Percentiles rank a stretch among this genome's conserved stretches.
These are phyloP conservation scores for Sipha maydis DNA, from an alignment of 2,888 invertebrate genomes.

Conservation along the genomic window DNA sequence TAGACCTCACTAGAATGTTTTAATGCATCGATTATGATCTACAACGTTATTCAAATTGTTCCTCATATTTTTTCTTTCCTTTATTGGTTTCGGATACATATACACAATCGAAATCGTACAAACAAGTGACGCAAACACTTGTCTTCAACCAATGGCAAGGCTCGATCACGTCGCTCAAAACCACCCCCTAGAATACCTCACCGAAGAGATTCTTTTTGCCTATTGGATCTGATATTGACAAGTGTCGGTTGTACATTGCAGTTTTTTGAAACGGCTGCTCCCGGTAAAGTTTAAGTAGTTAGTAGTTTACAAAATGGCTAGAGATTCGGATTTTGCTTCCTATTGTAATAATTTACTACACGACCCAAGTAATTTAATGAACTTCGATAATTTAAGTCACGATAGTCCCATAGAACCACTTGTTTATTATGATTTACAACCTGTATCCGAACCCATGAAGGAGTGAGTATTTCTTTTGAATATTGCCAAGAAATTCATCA, in stretches of 20 bases:
- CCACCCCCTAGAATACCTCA: slow-evolving; percentile 43
- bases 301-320: slow-evolving; percentile 26
- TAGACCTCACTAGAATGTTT: slow-evolving; percentile 3
- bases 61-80: neutral
- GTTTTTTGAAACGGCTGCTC: neutral
- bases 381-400: slow-evolving; percentile 32
- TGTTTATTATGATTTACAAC: slow-evolving; percentile 65
- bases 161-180: slow-evolving; percentile 49
- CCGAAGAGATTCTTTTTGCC: slow-evolving; percentile 31
- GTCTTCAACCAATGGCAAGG: slow-evolving; percentile 39
- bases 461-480: slow-evolving; percentile 63
- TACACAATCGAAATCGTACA: slow-evolving; percentile 40
- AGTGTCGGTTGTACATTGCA: slow-evolving; percentile 45
- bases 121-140: slow-evolving; percentile 52
- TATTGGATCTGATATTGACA: slow-evolving; percentile 34
- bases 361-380: slow-evolving; percentile 30
- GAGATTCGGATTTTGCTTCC: slow-evolving; percentile 41
- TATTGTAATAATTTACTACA: slow-evolving; percentile 44
- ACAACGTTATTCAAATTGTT: slow-evolving; percentile 37
- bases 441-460: slow-evolving; percentile 62
- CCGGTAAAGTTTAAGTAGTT: neutral
- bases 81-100: slow-evolving; percentile 21
- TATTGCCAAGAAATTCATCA: neutral
- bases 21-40: slow-evolving; percentile 50
- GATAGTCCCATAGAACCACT: slow-evolving; percentile 47